A percentile compares a stretch with the other conserved stretches of the same genome.
These are phyloP conservation scores for Folsomia candida DNA, from an alignment of 2,888 invertebrate species.

Conservation along the genomic window DNA sequence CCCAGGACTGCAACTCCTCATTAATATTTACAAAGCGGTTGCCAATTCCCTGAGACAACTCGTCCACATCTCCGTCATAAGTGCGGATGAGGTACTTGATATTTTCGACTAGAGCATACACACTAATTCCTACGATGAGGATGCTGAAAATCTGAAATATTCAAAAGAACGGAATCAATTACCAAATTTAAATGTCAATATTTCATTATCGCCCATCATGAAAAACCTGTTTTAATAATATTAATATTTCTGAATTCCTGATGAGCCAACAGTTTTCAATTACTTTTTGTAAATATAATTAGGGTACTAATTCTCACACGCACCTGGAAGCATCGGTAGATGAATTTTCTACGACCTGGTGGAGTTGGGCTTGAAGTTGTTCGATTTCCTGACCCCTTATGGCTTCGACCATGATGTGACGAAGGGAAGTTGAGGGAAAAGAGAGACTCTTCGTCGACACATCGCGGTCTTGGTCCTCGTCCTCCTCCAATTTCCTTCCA, in stretches of 20 bases:
- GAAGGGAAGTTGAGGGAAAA: conserved; percentile 31
- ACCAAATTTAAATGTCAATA: conserved; percentile 1
- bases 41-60: conserved; percentile 9
- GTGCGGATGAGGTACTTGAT: conserved; percentile 37
- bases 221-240: background rate
- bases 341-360: conserved; percentile 20
- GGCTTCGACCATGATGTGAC: conserved; percentile 16
- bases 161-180: conserved; percentile 2
- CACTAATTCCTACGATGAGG: conserved; percentile 40
- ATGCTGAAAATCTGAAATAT: conserved; percentile 41
- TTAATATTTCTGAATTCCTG: background rate
- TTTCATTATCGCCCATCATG: background rate
- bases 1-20: conserved; percentile 44
- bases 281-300: background rate
- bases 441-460: conserved; percentile 25
- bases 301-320: too few relatives aligned
- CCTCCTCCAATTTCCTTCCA: background rate
- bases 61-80: conserved; percentile 20
- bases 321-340: conserved; percentile 35
- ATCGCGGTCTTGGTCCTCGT: conserved; percentile 19
- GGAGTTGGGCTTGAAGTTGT: conserved; percentile 8
- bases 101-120: conserved; percentile 49
- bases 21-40: conserved; percentile 31
- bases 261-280: background rate
- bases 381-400: background rate